Evolutionary conservation across 2,888 invertebrate species (phyloP).

Genomic region (Scaeva pyrastri): DNA sequence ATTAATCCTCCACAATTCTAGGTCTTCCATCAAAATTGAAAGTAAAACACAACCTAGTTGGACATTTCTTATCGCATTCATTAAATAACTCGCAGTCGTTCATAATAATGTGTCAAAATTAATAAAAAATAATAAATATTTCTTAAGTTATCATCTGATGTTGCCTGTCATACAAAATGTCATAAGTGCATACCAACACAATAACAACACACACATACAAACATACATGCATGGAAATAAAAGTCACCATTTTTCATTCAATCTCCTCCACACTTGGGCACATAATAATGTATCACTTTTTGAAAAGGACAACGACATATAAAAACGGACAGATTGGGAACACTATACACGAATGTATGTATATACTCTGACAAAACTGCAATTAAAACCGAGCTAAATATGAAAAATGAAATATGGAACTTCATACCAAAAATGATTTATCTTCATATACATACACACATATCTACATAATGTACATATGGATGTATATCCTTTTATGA

Average conservation of each 20-base stretch:
- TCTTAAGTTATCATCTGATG: conserved; percentile 11
- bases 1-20: too few relatives aligned
- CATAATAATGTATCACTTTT: conserved; percentile 30
- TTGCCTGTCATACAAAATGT: background rate
- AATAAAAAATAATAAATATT: conserved; percentile 30
- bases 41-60: background rate
- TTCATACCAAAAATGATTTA: conserved; percentile 65
- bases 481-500: conserved; percentile 21
- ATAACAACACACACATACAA: too few relatives aligned
- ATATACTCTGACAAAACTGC: conserved; percentile 66
- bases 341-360: too few relatives aligned
- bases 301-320: conserved; percentile 58
- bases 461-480: too few relatives aligned
- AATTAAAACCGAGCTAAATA: conserved; percentile 63
- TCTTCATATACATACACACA: too few relatives aligned
- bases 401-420: conserved; percentile 66
- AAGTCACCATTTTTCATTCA: conserved; percentile 50
- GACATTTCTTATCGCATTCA: background rate
- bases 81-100: too few relatives aligned
- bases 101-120: background rate
- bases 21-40: background rate
- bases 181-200: background rate
- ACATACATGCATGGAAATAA: background rate
- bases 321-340: conserved; percentile 64
- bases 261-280: background rate